Evolutionary conservation across 2,797 vertebrate species (phyloP).

Genomic region (Hafferia zeledoni): DNA sequence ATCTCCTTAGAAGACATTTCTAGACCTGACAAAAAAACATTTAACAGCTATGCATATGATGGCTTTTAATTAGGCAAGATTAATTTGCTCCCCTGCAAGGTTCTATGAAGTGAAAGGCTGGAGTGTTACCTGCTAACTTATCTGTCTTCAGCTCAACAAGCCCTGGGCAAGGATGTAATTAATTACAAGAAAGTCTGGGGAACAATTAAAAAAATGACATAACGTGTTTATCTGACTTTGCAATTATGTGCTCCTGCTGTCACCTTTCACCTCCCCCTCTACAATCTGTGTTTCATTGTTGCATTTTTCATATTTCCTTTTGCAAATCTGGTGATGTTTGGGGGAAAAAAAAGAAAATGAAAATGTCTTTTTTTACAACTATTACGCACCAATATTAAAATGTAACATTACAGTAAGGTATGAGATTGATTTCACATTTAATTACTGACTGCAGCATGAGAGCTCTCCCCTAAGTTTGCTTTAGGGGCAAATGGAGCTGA

Average conservation of each 20-base stretch:
- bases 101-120: background rate
- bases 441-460: background rate
- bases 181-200: background rate
- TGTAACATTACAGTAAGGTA: background rate
- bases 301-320: background rate
- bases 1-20: background rate
- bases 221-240: background rate
- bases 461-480: background rate
- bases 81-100: background rate
- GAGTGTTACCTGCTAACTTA: background rate
- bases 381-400: background rate
- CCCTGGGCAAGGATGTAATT: conserved; percentile 1
- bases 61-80: background rate
- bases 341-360: background rate
- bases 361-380: background rate
- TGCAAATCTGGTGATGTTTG: background rate
- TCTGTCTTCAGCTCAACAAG: background rate
- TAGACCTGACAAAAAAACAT: background rate
- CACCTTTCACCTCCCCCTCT: background rate
- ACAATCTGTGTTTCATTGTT: background rate
- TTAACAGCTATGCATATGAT: background rate
- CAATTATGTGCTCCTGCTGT: background rate
- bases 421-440: background rate
- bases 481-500: background rate
- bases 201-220: background rate